These are phyloP conservation scores for Plumapathes pennacea DNA, from an alignment of 92 coral and sea anemone genomes.

Conservation along the genomic window DNA sequence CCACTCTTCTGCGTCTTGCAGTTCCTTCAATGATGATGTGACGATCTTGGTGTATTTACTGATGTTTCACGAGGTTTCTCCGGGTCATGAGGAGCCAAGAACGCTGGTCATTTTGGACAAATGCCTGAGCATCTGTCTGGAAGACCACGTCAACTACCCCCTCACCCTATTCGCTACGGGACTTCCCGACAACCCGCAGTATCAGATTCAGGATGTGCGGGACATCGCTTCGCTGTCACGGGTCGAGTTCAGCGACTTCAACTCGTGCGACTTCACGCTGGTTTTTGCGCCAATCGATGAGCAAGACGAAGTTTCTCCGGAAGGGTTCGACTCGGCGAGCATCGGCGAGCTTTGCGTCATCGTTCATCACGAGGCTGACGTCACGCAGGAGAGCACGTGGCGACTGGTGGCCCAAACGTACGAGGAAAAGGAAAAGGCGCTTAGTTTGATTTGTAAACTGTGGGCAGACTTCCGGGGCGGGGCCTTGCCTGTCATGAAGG, in stretches of 20 bases:
- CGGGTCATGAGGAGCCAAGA: conserved; percentile 72
- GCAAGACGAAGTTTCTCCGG: conserved; percentile 47
- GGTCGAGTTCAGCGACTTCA: conserved; percentile 91
- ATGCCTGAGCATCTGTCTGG: conserved; percentile 79
- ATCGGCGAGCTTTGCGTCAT: conserved; percentile 83
- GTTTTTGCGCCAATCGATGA: conserved; percentile 64
- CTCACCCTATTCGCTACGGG: conserved; percentile 95
- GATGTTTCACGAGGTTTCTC: conserved; percentile 62
- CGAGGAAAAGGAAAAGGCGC: conserved; percentile 95
- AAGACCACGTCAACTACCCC: conserved; percentile 95
- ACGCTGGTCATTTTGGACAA: conserved; percentile 83
- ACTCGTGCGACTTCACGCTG: conserved; percentile 85
- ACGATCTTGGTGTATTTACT: conserved; percentile 79
- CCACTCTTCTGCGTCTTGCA: conserved; percentile 64
- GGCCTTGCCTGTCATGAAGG: conserved; percentile 88
- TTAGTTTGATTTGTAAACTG: conserved; percentile 78
- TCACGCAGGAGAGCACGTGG: conserved; percentile 70
- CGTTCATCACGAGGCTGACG: conserved; percentile 47
- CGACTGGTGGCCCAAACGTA: conserved; percentile 88
- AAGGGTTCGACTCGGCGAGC: conserved; percentile 83
- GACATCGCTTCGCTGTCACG: conserved; percentile 81
- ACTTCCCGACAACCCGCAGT: conserved; percentile 88
- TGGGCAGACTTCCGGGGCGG: conserved; percentile 88
- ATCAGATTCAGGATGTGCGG: conserved; percentile 84
- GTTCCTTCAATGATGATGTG: conserved; percentile 54